phyloP scores from a whole-genome alignment of 2,797 vertebrate species.

The Bryconaethiops microstoma region DNA sequence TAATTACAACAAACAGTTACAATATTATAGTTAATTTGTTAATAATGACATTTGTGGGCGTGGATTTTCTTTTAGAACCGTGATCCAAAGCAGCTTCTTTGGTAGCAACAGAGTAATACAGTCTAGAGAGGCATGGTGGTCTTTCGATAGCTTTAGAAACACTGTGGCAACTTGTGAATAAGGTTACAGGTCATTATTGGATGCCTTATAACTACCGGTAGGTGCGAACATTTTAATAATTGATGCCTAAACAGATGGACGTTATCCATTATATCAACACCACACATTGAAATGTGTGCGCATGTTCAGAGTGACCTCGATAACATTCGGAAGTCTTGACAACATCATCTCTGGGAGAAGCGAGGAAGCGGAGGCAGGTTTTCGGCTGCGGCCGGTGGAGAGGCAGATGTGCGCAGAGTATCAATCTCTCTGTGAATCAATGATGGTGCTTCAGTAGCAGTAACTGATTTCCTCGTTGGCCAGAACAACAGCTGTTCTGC shows the following conservation, averaged over 20 bases:
- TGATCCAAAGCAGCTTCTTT: conserved; percentile 19
- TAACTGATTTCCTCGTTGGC: conserved; percentile 85
- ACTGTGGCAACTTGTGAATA: not conserved
- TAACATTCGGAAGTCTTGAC: not conserved
- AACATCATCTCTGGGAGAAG: not conserved
- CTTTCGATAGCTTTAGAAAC: not conserved
- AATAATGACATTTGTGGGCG: conserved; percentile 10
- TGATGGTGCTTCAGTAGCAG: conserved; percentile 77
- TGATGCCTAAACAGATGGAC: not conserved
- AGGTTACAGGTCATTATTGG: not conserved
- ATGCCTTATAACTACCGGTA: not conserved
- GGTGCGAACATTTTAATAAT: not conserved
- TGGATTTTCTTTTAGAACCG: not conserved
- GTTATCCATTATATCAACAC: not conserved
- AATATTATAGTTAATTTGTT: conserved; percentile 33
- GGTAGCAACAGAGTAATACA: conserved; percentile 12
- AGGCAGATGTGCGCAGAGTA: conserved; percentile 68
- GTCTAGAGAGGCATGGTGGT: not conserved
- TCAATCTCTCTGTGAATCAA: conserved; percentile 57
- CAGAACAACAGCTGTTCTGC: conserved; percentile 93
- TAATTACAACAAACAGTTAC: conserved; percentile 18
- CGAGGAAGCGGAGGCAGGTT: conserved; percentile 52
- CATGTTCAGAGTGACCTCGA: not conserved
- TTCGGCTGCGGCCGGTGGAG: conserved; percentile 49
- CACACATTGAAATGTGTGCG: too few relatives aligned